Base-by-base conservation (phyloP, 2,797 vertebrate species). In the Hoplostethus mediterraneus region DNA sequence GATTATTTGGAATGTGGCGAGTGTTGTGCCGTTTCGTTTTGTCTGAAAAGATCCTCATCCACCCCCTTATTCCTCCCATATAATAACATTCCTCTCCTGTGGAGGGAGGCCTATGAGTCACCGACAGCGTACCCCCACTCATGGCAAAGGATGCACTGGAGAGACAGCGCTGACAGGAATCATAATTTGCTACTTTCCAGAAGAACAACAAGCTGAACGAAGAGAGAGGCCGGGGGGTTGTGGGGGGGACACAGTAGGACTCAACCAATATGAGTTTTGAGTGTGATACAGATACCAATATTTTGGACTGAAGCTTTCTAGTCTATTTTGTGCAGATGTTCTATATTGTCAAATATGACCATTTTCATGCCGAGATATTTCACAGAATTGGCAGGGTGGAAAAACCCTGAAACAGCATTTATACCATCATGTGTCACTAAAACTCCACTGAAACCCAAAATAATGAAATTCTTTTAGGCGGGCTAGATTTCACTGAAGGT, bases 71-170 rank as follows among this genome's bases (percentile, higher is more conserved):
- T 84, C 75, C 60, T 60, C 64, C 83, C 67, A 85, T 78, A 89
- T 87, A 87, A 89, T 65, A 85, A 77, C 85, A 83, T 75, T 63
- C 77, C 84, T 73, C 79, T 77, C 75, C 74, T 74, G 58, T 47
- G 62, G 73, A 83, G 74, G 61, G 81, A 83, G 56, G 63, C 56
- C 64, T 72, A 52, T 86, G 87, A 90, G 79, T 92, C 89, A 90
- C 80, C 86, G 13, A 5, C 52, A 6, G 76, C 58, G n/a, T n/a
- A 77, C 65, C 67, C 79, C 75, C 11, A 45, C 79, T 71, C 38
- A 3, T 67, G 66, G 74, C 65, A 25, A 66, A 79, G 71, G 76
- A 83, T 71, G 59, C 81, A 76, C 63, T 16, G 54, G 69, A 79
- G 80, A 75, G 71, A 61, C 33, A 8, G 51, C 3, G 44, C 76